Base-by-base conservation (phyloP, 2,113 vertebrate genomes). In the Xenus cinereus region DNA sequence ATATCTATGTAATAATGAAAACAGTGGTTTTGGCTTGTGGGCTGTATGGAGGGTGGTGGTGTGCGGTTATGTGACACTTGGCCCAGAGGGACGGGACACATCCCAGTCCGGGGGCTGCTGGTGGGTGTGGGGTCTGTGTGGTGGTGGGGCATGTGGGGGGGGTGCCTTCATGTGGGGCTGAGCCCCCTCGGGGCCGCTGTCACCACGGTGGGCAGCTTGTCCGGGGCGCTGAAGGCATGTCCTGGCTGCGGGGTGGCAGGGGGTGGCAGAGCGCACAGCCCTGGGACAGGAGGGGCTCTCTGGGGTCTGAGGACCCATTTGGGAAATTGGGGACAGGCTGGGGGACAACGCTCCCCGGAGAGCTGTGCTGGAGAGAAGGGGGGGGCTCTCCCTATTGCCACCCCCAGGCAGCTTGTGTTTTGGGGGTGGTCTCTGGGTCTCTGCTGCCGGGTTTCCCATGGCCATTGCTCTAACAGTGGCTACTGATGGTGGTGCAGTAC, bases 161-260 rank as follows among this genome's bases (percentile, higher is more conserved):
- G 45, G 35, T 39, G 33, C 20, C 28, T 50, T 69, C 41, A 7
- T 0, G 2, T 11, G 33, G 50, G 51, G 43, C 32, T 68, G 39
- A 80, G 53, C 28, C 14, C 39, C 67, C 27, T 43, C 4, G 0
- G 27, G 56, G 28, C 39, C 1, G 2, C 9, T 21, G 15, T 69
- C 43, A 71, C 56, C 2, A 1, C 0, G 0, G 39, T 9, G 53
- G 28, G 39, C 2, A 4, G 39, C 53, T 60, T 13, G 15, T 17
- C 24, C 1, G 1, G 37, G 68, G 67, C 1, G 0, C 51, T 10
- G 39, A 48, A 4, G 0, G 1, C 9, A 0, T 2, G 9, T 56
- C n/a, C 46, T 20, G 28, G 37, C 28, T 46, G 54, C 0, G 3
- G 60, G n/a, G 30, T 14, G 17, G 13, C 60, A 54, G 21, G 12